Evolutionary conservation across 2,113 vertebrate species (phyloP), one percentile per base, ranked within the genome.

Genomic region (Arothron firmamentum): DNA sequence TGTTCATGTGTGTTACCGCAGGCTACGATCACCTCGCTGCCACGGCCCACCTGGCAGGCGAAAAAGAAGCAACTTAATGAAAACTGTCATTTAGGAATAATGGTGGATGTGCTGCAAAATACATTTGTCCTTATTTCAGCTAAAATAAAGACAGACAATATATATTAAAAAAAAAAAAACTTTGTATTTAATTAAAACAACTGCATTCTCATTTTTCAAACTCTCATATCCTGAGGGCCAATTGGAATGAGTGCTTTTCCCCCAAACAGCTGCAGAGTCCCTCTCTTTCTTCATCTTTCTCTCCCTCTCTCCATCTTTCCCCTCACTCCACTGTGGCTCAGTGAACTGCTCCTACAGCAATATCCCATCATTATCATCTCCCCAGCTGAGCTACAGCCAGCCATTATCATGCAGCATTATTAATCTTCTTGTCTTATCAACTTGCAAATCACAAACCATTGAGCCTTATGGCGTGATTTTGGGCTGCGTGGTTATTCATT

Each of bases 391-490:
- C 94, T 92, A 93, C 91, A 94, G 93, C 93, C 93, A 94, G 93
- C 93, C 94, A 96, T 97, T 97, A 98, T 94, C 93, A 95, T 93
- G 94, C 93, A 91, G 94, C 94, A 96, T 97, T 98, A 97, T 98
- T 98, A 97, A 98, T 98, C 95, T 98, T 97, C 95, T 97, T 98
- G 96, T 98, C 95, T 97, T 98, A 98, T 98, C 95, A 98, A 98
- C 96, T 97, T 98, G 95, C 96, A 98, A 96, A 97, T 98, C 96
- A 95, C 93, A 96, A 98, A 94, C 94, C 94, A 94, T 96, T 93
- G 92, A 96, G 95, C 95, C 96, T 98, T 94, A 95, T 96, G 95
- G 96, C 95, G 91, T 94, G 92, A 94, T 98, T 11, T 96, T 94
- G 95, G 94, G 95, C 93, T 94, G 94, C 91, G 92, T 91, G 91